Base-by-base conservation (phyloP, 2,888 invertebrate genomes). In the Xanthia togata region DNA sequence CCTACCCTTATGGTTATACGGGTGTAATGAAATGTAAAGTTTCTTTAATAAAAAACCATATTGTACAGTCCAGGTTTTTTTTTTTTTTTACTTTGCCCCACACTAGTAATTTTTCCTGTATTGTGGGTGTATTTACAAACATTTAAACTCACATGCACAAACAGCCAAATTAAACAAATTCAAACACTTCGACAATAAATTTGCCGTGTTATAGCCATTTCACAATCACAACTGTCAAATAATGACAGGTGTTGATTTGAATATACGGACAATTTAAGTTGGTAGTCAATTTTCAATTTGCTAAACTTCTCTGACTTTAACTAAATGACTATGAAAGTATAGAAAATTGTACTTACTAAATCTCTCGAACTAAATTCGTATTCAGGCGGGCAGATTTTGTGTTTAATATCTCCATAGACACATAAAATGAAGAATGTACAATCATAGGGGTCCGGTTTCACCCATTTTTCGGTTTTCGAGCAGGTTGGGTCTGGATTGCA, bases 281-380 rank as follows among this genome's bases (percentile, higher is more conserved):
- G 20, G 20, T 50, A 20, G 47, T 47, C 17, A 47, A 0, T 17
- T 47, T 20, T 6, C 2, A 20, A 20, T 50, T 50, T 38, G 38
- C 38, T 38, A 38, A 50, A 23, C 23, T 23, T 53, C 3, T 53
- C 23, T n/a, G n/a, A 23, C 53, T 8, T 53, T 53, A 53, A 4
- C 11, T n/a, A n/a, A 3, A 11, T 53, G 9, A n/a, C 11, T 55
- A n/a, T n/a, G 53, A 55, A 11, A 55, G 55, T 55, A 55, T 55
- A 55, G 11, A 55, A n/a, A 55, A 55, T 53, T 12, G n/a, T 55
- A 55, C 55, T 55, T 55, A 55, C 55, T 12, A n/a, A 55, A 4
- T 12, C 3, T 12, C 0, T n/a, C 0, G 73, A 68, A 69, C 35
- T 80, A 20, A 80, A 79, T 31, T 79, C 72, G 38, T 60, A 67